Evolutionary conservation across 2,888 invertebrate species (phyloP).

Genomic region (Tetropium fuscum): DNA sequence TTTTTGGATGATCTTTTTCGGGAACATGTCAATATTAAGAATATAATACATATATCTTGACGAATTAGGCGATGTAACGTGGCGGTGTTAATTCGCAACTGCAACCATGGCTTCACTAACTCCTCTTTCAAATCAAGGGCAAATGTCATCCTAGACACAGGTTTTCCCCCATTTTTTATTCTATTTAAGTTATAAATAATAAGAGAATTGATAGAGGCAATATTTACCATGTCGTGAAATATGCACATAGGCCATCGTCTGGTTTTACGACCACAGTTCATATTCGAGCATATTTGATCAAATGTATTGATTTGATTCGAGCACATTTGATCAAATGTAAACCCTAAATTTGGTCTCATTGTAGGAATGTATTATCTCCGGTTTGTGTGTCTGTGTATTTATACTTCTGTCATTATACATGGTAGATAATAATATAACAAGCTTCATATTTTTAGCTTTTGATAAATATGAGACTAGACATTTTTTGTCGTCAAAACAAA

Average conservation of each 20-base stretch:
- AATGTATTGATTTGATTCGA: too few relatives aligned
- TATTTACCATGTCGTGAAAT: background rate
- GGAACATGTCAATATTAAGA: background rate
- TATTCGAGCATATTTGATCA: background rate
- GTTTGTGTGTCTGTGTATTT: background rate
- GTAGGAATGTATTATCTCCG: background rate
- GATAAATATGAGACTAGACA: slow-evolving; percentile 12
- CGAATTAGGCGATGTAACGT: background rate
- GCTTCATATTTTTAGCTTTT: slow-evolving; percentile 10
- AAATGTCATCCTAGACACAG: background rate
- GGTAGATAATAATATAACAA: slow-evolving; percentile 29
- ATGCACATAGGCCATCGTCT: background rate
- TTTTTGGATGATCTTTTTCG: background rate
- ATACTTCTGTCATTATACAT: slow-evolving; percentile 5
- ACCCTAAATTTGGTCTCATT: background rate
- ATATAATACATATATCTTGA: too few relatives aligned
- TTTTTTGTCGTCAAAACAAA: slow-evolving; percentile 1
- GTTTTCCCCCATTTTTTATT: background rate
- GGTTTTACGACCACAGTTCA: background rate
- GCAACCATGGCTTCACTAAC: background rate
- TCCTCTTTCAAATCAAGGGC: background rate
- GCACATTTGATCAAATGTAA: too few relatives aligned
- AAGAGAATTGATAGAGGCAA: background rate
- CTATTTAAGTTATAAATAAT: background rate
- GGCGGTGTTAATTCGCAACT: background rate